Evolutionary conservation across 2,797 vertebrate genomes (phyloP).

Genomic region (Hybognathus amarus): DNA sequence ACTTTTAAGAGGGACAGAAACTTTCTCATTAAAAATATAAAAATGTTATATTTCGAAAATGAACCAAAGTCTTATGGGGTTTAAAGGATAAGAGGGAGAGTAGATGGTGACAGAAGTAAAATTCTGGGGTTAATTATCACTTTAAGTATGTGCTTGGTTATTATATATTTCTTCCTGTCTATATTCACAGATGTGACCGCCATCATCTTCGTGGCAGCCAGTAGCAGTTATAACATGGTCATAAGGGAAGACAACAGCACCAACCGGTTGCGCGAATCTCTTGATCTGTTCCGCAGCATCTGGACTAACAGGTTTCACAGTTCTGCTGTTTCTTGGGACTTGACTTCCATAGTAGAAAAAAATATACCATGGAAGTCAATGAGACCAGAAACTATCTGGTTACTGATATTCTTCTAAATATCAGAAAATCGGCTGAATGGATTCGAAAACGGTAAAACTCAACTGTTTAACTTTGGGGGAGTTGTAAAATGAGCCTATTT

Average conservation of each 20-base stretch:
- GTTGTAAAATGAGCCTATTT: no score
- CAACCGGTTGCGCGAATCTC: conserved; percentile 93
- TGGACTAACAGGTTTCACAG: conserved; percentile 93
- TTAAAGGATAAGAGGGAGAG: not conserved
- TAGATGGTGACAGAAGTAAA: not conserved
- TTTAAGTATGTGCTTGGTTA: not conserved
- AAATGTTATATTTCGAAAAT: not conserved
- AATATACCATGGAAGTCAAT: no score
- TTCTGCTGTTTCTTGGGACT: not conserved
- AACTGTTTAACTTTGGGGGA: no score
- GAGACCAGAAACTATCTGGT: no score
- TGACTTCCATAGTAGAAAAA: no score
- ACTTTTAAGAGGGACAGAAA: no score
- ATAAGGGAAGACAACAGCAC: conserved; percentile 98
- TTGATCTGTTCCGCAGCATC: conserved; percentile 96
- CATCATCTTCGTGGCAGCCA: conserved; percentile 97
- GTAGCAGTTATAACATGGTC: conserved; percentile 99
- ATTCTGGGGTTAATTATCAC: not conserved
- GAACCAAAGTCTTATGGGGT: not conserved
- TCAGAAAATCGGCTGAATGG: no score
- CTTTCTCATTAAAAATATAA: not conserved
- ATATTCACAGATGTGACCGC: conserved; percentile 88
- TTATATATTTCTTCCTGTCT: conserved; percentile 26
- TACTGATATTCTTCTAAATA: no score
- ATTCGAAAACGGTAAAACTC: no score